Evolutionary conservation across 2,888 invertebrate genomes (phyloP).

Genomic region (Hirtodrosophila alboralis): DNA sequence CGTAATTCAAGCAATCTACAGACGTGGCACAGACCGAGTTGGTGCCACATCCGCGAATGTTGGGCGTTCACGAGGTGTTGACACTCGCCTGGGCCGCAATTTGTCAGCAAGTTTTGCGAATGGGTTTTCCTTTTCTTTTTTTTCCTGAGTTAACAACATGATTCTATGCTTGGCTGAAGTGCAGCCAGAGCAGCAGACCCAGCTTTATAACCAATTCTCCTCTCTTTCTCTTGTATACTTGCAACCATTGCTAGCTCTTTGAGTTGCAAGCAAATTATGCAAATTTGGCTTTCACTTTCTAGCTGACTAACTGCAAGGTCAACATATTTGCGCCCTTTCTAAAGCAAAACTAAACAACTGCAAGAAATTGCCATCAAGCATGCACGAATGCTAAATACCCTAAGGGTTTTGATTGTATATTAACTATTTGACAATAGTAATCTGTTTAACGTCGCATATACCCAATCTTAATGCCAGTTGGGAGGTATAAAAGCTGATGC

Average conservation of each 20-base stretch:
- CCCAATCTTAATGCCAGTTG: background rate
- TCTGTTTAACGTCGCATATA: too few species aligned
- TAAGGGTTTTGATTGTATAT: background rate
- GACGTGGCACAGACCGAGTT: constrained; percentile 58
- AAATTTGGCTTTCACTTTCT: constrained; percentile 69
- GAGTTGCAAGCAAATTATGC: constrained; percentile 63
- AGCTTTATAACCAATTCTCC: background rate
- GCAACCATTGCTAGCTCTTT: constrained; percentile 3
- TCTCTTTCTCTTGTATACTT: background rate
- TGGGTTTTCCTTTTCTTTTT: constrained; percentile 13
- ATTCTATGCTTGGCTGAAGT: constrained; percentile 49
- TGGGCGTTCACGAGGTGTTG: constrained; percentile 40
- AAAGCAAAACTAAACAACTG: constrained; percentile 10
- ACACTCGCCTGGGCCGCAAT: constrained; percentile 53
- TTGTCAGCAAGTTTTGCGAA: constrained; percentile 60
- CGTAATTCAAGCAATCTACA: constrained; percentile 59
- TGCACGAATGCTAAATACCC: constrained; percentile 1
- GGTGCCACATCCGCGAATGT: constrained; percentile 14
- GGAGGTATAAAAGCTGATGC: constrained; percentile 27
- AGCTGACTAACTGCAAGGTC: constrained; percentile 67
- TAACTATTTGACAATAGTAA: too few species aligned
- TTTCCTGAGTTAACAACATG: constrained; percentile 43
- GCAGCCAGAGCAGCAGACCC: constrained; percentile 30
- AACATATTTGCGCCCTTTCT: constrained; percentile 54
- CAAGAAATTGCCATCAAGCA: background rate